These are phyloP conservation scores for Harpagus bidentatus DNA, from an alignment of 2,113 vertebrate genomes.

Conservation along the genomic window DNA sequence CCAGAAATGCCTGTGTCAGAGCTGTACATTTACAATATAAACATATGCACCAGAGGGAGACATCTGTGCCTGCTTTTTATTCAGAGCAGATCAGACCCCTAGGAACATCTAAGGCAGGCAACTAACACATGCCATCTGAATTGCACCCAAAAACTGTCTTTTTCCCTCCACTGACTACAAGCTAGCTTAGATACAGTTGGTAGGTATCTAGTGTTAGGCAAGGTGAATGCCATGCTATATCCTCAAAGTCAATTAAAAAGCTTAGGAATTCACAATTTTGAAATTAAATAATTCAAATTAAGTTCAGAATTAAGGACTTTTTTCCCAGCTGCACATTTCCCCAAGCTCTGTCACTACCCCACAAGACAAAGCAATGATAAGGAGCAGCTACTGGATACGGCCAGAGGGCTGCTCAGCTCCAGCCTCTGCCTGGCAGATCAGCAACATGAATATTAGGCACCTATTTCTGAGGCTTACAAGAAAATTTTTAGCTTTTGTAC, in stretches of 20 bases:
- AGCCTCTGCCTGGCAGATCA: not conserved
- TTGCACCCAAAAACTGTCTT: not conserved
- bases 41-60: not conserved
- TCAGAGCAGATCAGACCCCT: not conserved
- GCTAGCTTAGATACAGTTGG: not conserved
- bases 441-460: not conserved
- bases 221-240: not conserved
- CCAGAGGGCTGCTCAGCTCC: not conserved
- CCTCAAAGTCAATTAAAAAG: not conserved
- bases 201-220: not conserved
- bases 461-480: not conserved
- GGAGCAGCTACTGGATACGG: not conserved
- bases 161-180: not conserved
- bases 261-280: not conserved
- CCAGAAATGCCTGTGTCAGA: not conserved
- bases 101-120: not conserved
- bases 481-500: not conserved
- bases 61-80: not conserved
- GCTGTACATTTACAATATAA: not conserved
- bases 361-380: not conserved
- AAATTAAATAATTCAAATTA: not conserved
- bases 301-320: not conserved
- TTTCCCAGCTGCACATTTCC: not conserved
- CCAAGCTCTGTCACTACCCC: not conserved
- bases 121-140: not conserved